Evolutionary conservation across 2,888 invertebrate species (phyloP).

Genomic region (Trichogramma evanescens): DNA sequence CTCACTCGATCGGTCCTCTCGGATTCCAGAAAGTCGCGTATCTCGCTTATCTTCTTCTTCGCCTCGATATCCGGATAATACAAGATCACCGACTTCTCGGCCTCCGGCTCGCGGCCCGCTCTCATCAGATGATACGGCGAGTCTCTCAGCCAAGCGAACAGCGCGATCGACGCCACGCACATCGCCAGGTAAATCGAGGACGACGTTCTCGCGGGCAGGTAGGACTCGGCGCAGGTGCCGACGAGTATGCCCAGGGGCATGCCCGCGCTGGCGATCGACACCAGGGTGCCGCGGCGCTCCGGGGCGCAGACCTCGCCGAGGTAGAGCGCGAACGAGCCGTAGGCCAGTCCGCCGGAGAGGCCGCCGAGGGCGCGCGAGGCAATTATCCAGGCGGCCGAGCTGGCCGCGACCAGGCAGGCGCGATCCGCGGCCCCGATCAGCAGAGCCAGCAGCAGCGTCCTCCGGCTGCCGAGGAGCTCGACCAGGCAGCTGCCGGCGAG

Average conservation of each 20-base stretch:
- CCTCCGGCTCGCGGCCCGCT: too few relatives aligned
- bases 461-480: slow-evolving; percentile 23
- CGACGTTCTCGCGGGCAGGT: slow-evolving; percentile 28
- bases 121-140: slow-evolving; percentile 30
- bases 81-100: too few relatives aligned
- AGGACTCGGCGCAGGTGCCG: slow-evolving; percentile 32
- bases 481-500: not conserved
- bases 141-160: slow-evolving; percentile 31
- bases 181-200: slow-evolving; percentile 25
- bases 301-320: slow-evolving; percentile 33
- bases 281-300: slow-evolving; percentile 35
- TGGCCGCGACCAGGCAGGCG: slow-evolving; percentile 23
- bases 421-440: slow-evolving; percentile 24
- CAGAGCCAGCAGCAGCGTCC: slow-evolving; percentile 21
- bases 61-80: too few relatives aligned
- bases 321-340: slow-evolving; percentile 30
- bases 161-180: slow-evolving; percentile 24
- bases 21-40: too few relatives aligned
- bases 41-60: too few relatives aligned
- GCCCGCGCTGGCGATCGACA: slow-evolving; percentile 32
- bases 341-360: slow-evolving; percentile 28
- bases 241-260: slow-evolving; percentile 33
- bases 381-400: slow-evolving; percentile 27
- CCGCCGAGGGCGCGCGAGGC: slow-evolving; percentile 24
- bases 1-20: too few relatives aligned